A percentile compares a stretch with the other conserved stretches of the same genome.
Conservation (phyloP, 2,888 invertebrate genomes). For the Leptinotarsa rubiginosa region DNA sequence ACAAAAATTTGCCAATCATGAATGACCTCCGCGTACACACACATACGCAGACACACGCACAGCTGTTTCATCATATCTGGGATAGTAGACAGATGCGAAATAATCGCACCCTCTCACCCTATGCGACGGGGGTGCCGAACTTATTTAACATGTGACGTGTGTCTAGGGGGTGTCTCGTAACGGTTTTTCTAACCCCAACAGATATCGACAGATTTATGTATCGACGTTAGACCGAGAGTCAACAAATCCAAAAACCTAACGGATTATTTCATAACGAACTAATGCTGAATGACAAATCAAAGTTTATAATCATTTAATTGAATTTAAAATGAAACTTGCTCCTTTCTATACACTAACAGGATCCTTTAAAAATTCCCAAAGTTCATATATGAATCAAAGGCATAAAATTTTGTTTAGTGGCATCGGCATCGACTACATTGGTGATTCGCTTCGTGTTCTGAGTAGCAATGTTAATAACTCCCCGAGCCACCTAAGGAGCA, state of each 20-base stretch:
- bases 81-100: constrained; percentile 48
- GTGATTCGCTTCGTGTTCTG: too few relatives aligned
- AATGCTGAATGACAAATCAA: too few relatives aligned
- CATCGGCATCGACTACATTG: too few relatives aligned
- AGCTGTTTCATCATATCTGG: constrained; percentile 41
- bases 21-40: constrained; percentile 11
- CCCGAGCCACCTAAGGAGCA: too few relatives aligned
- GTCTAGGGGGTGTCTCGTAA: constrained; percentile 41
- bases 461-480: too few relatives aligned
- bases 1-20: constrained; percentile 1
- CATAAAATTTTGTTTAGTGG: too few relatives aligned
- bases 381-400: too few relatives aligned
- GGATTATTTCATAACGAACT: too few relatives aligned
- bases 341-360: too few relatives aligned
- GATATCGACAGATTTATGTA: constrained; percentile 19
- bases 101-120: constrained; percentile 39
- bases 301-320: too few relatives aligned
- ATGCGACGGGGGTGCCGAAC: constrained; percentile 44
- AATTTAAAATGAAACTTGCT: too few relatives aligned
- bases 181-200: constrained; percentile 43
- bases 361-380: too few relatives aligned
- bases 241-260: neutral
- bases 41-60: constrained; percentile 24
- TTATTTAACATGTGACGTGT: constrained; percentile 36
- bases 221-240: neutral